Base-by-base conservation (phyloP, 1,140 invertebrate genomes). In the Papilio machaon region DNA sequence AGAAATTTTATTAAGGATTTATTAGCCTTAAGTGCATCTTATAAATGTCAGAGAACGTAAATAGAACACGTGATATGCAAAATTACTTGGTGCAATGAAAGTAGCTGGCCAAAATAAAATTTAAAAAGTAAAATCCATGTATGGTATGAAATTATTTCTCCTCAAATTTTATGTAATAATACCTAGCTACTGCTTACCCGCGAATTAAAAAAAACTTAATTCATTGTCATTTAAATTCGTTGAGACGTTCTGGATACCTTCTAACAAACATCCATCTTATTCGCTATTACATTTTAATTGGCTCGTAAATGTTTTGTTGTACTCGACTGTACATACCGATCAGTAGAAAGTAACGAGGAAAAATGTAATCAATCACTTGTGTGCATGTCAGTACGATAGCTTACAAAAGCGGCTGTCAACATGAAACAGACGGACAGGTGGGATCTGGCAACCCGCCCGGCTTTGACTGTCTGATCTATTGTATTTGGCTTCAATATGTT, bases 311-410 rank as follows among this genome's bases (percentile, higher is more conserved):
- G 17, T 64, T 30, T 30, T n/a, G n/a, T 9, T 30, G 2, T 64
- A 30, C 19, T 30, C 19, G 19, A 23, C 60, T 64, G 19, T 64
- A 64, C 60, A 64, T 64, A 13, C 60, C 60, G 9, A 30, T 30
- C 17, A 49, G 54, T 19, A 64, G 7, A 64, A 64, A 64, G 60
- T 64, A 64, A 67, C 30, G 23, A 15, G 13, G 11, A 67, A 67
- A 67, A 35, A 67, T 13, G 60, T 67, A 67, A 67, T 67, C 64
- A 67, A 67, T 67, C 64, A 67, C 64, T 67, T 67, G 30, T 35
- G 64, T 67, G 23, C 64, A 15, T 67, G 64, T 35, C 64, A 23
- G 23, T 67, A 67, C 64, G 64, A 11, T 23, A 67, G 64, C 23
- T 67, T 46, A 74, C 46, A 43, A 47, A n/a, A 43, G 38, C 17